A percentile compares a stretch with the other conserved stretches of the same genome.
Evolutionary conservation across 2,797 vertebrate genomes (phyloP).

Genomic region (Tapera naevia): DNA sequence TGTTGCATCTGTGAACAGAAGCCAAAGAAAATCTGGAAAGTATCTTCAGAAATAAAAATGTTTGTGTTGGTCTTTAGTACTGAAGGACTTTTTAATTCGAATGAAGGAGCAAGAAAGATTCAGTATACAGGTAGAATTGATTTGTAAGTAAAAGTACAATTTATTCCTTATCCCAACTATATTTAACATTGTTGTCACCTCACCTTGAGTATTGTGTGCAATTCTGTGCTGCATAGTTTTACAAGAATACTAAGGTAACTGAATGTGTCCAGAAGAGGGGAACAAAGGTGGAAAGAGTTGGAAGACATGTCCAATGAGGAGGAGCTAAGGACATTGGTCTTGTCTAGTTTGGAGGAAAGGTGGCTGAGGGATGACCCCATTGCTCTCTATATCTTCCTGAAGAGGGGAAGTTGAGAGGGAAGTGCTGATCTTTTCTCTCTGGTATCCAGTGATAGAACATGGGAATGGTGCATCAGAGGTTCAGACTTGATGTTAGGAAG

Average conservation of each 20-base stretch:
- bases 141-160: background rate
- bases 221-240: background rate
- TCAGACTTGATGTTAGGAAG: background rate
- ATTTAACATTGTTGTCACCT: background rate
- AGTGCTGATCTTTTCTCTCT: background rate
- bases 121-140: fast-evolving
- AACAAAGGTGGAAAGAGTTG: background rate
- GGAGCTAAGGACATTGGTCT: background rate
- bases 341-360: background rate
- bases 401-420: background rate
- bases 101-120: slow-evolving; percentile 19
- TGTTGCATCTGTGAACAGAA: slow-evolving; percentile 66
- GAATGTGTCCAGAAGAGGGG: background rate
- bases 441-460: background rate
- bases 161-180: background rate
- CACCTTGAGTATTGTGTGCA: background rate
- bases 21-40: slow-evolving; percentile 61
- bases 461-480: background rate
- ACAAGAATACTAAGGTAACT: background rate
- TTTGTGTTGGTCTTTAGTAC: slow-evolving; percentile 14
- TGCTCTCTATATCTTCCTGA: background rate
- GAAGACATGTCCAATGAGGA: background rate
- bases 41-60: slow-evolving; percentile 54
- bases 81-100: slow-evolving; percentile 53
- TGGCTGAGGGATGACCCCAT: background rate